Percentiles rank a stretch among this genome's conserved stretches.
phyloP scores from a whole-genome alignment of 2,888 invertebrate genomes.

The Cantharis flavilabris region DNA sequence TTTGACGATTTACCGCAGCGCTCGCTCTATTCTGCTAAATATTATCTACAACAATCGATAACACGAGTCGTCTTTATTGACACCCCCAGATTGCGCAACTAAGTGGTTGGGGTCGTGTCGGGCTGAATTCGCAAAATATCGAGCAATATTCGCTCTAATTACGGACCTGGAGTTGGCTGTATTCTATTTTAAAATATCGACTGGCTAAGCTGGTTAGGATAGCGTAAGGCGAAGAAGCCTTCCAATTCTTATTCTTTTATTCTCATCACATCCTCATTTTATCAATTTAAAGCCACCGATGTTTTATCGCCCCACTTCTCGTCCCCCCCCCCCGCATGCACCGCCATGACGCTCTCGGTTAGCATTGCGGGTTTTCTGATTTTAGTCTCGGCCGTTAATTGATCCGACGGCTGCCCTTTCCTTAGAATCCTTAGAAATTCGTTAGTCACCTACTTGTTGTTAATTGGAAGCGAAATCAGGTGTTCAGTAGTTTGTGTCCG shows the following conservation, averaged over 20 bases:
- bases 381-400: neutral
- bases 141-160: neutral
- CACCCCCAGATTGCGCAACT: neutral
- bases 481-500: neutral
- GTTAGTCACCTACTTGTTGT: neutral
- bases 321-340: neutral
- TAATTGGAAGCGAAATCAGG: neutral
- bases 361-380: neutral
- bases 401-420: neutral
- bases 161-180: neutral
- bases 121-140: neutral
- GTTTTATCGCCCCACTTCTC: neutral
- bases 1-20: neutral
- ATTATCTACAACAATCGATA: neutral
- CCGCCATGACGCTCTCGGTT: neutral
- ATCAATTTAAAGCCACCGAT: neutral
- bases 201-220: neutral
- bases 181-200: neutral
- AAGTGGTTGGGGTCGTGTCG: neutral
- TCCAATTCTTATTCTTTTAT: neutral
- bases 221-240: neutral
- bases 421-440: neutral
- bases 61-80: neutral
- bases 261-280: neutral
- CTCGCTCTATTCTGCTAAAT: neutral